Base-by-base conservation (phyloP, 2,113 vertebrate genomes). In the Sylvietta virens region DNA sequence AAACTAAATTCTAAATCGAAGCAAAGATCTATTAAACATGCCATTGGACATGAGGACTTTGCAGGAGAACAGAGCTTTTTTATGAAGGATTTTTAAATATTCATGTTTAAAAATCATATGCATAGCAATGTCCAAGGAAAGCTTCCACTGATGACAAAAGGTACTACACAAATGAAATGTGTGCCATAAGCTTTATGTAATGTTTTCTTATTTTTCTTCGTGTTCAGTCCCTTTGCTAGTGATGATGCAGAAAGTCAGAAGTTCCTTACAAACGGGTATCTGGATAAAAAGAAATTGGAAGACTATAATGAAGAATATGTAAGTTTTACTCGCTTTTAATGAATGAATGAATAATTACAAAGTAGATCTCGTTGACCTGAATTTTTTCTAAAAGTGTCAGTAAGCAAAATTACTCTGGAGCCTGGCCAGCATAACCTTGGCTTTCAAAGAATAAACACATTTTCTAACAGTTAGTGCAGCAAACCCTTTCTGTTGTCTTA, bases 251-350 rank as follows among this genome's bases (percentile, higher is more conserved):
- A 99, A 97, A 99, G 98, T 95, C 99, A 99, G 92, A 99, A 98
- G 96, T 99, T 99, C 91, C 98, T 99, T 81, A 97, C 99, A 39
- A 99, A 99, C 54, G 99, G 98, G 47, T 98, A 99, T 94, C 95
- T 98, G 94, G 98, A 98, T 90, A 98, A 99, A 97, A 99, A 99
- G 97, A 99, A 98, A 96, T 97, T 98, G 85, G 98, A 99, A 71
- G 98, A 98, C 62, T 99, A 98, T 80, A 95, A 97, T 21, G 99
- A 99, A 96, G 99, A 99, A 98, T 99, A 98, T 93, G 99, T 99
- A 98, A 99, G 99, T 97, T 96, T 90, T 92, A 80, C 83, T 91
- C 3, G 45, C 77, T 94, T 85, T 84, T 22, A 58, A 80, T 54
- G 11, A 37, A 39, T 30, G 10, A 67, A 58, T 45, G 80, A 28